Conservation (phyloP, 2,888 invertebrate genomes). For the Choristoneura rosaceana region DNA sequence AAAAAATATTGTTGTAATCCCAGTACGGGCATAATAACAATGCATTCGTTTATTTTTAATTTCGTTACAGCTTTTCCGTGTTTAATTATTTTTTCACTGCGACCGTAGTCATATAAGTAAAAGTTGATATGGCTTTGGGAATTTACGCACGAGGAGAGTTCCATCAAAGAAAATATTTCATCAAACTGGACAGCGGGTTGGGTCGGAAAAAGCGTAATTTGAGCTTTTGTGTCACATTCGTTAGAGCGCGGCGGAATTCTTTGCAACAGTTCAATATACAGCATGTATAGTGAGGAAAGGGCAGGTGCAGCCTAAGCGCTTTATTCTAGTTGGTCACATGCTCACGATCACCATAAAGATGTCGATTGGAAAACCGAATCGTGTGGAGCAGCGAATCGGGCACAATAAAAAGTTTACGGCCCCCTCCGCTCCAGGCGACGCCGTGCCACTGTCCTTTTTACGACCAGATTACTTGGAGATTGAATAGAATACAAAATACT, state of each 20-base stretch:
- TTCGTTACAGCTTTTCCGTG: conserved; percentile 4
- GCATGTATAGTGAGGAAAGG: not conserved
- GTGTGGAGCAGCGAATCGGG: conserved; percentile 71
- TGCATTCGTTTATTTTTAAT: conserved; percentile 25
- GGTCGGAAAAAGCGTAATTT: conserved; percentile 32
- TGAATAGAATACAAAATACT: conserved; percentile 59
- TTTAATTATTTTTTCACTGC: conserved; percentile 26
- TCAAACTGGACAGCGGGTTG: conserved; percentile 36
- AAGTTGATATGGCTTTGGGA: conserved; percentile 32
- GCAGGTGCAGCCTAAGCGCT: conserved; percentile 46
- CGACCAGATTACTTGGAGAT: conserved; percentile 60
- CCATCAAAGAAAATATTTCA: conserved; percentile 42
- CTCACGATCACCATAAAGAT: conserved; percentile 66
- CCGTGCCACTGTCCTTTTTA: conserved; percentile 53
- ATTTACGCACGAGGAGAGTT: conserved; percentile 34
- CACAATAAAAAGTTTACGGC: conserved; percentile 78
- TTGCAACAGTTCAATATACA: conserved; percentile 18
- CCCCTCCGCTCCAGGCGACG: conserved; percentile 43
- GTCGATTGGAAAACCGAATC: conserved; percentile 78
- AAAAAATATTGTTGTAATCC: conserved; percentile 9
- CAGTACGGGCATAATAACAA: conserved; percentile 3
- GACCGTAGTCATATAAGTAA: conserved; percentile 8
- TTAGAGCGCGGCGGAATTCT: conserved; percentile 28
- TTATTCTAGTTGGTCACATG: conserved; percentile 56
- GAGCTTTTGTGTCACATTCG: conserved; percentile 36